Conservation (phyloP, 1,140 invertebrate species). For the Anthonomus grandis region DNA sequence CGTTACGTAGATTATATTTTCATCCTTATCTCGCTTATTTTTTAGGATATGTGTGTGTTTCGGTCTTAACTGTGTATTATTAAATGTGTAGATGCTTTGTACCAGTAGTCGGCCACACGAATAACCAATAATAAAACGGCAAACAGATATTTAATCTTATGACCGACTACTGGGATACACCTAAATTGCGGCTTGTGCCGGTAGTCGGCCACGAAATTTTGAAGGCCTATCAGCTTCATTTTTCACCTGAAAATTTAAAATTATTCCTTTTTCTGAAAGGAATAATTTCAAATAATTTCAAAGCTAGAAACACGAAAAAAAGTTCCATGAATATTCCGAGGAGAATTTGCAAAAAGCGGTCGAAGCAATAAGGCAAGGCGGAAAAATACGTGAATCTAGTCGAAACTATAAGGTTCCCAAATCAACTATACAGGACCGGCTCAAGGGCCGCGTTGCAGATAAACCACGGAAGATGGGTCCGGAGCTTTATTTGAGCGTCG, state of each 20-base stretch:
- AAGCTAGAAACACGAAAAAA: too few relatives aligned
- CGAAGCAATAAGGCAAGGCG: neutral
- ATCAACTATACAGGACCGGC: constrained; percentile 8
- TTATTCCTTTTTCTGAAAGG: too few relatives aligned
- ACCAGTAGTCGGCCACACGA: too few relatives aligned
- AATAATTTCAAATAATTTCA: too few relatives aligned
- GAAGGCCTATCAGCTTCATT: neutral
- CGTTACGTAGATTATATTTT: neutral
- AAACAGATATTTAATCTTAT: too few relatives aligned
- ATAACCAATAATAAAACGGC: neutral
- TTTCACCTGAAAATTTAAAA: neutral
- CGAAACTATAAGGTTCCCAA: constrained; percentile 2
- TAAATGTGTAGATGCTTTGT: too few relatives aligned
- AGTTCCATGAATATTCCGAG: too few relatives aligned
- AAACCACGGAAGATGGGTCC: neutral
- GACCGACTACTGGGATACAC: neutral
- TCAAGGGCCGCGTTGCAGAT: neutral
- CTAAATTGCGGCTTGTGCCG: neutral
- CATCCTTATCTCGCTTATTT: neutral
- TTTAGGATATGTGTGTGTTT: neutral
- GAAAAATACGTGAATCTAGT: neutral
- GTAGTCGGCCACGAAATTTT: neutral
- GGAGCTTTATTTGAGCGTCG: neutral
- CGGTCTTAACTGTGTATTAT: neutral
- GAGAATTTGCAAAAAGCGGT: neutral